Evolutionary conservation across 37 sponge, comb jelly and placozoan species (phyloP), one percentile per base, ranked within the genome.

Genomic region (Aphrocallistes beatrix): DNA sequence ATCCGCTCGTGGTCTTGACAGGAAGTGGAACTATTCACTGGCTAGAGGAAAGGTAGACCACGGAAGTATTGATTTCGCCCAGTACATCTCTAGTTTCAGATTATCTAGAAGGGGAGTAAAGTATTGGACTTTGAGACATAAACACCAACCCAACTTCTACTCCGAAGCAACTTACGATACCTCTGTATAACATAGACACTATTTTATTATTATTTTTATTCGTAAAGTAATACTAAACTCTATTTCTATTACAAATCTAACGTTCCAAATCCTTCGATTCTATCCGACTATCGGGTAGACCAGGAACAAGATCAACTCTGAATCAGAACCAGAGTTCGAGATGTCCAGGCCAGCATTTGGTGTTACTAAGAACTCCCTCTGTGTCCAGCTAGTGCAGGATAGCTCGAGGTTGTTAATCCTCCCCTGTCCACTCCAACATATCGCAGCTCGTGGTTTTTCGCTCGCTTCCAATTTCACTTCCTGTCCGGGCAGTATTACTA

Each of bases 391-490:
- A 38, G 10, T 36, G 32, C 42, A 38, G 23, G 38, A 36, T 1
- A 90, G 32, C n/a, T 36, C 51, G 10, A 86, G 84, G 25, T 82
- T 50, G 82, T 94, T 94, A n/a, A 92, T 38, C 0, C 30, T 87
- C 30, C 95, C 95, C 9, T n/a, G 40, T 9, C 95, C 95, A 90
- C 92, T 94, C 95, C 95, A 94, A 0, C 91, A 81, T 36, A 94
- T 89, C 37, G 90, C 94, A 85, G 83, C 50, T 38, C 37, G n/a
- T 1, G 82, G 88, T n/a, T 88, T 86, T 16, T 69, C 50, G 17
- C 89, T 88, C 28, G 40, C 38, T 0, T 87, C 81, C 42, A 91
- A 82, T 0, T 21, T 49, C 82, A 81, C 88, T 9, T 37, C 83
- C 23, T 45, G 40, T 21, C 87, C 87, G 30, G 93, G 93, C 0